These are phyloP conservation scores for Brachyistius frenatus DNA, from an alignment of 2,113 vertebrate genomes.

Conservation along the genomic window DNA sequence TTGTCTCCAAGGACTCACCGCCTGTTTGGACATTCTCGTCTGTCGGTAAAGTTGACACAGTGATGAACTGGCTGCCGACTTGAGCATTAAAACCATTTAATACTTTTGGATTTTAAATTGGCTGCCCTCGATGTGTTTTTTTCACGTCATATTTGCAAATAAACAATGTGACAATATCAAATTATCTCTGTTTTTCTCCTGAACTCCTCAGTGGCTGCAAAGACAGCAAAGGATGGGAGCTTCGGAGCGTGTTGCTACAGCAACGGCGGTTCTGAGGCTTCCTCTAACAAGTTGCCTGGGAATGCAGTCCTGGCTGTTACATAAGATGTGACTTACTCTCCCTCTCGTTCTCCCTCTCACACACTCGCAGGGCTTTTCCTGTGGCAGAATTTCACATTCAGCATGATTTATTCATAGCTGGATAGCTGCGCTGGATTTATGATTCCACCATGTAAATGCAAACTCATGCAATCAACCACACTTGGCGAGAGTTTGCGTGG, in stretches of 20 bases:
- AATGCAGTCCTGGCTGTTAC: slow-evolving; percentile 76
- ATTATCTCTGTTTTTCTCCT: slow-evolving; percentile 47
- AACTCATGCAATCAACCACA: slow-evolving; percentile 50
- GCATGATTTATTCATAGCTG: slow-evolving; percentile 78
- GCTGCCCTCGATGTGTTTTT: background rate
- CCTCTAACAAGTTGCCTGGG: slow-evolving; percentile 75
- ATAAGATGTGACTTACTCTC: slow-evolving; percentile 70
- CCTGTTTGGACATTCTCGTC: background rate
- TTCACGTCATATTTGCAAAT: slow-evolving; percentile 24
- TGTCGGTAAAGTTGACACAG: background rate
- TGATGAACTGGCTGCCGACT: background rate
- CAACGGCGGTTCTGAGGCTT: slow-evolving; percentile 77
- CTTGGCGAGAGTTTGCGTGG: slow-evolving; percentile 52
- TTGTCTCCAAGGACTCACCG: slow-evolving; percentile 41
- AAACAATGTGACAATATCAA: slow-evolving; percentile 39
- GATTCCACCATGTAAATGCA: slow-evolving; percentile 66
- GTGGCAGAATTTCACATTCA: slow-evolving; percentile 73
- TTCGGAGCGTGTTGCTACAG: slow-evolving; percentile 70
- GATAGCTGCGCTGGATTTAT: slow-evolving; percentile 64
- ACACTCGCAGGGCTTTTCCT: slow-evolving; percentile 72
- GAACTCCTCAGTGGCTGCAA: slow-evolving; percentile 45
- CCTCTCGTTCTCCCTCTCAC: slow-evolving; percentile 30
- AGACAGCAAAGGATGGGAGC: slow-evolving; percentile 57
- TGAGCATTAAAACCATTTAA: background rate
- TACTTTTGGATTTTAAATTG: slow-evolving; percentile 7